phyloP scores from a whole-genome alignment of 2,888 invertebrate species.

The Lasioglossum zephyrum region DNA sequence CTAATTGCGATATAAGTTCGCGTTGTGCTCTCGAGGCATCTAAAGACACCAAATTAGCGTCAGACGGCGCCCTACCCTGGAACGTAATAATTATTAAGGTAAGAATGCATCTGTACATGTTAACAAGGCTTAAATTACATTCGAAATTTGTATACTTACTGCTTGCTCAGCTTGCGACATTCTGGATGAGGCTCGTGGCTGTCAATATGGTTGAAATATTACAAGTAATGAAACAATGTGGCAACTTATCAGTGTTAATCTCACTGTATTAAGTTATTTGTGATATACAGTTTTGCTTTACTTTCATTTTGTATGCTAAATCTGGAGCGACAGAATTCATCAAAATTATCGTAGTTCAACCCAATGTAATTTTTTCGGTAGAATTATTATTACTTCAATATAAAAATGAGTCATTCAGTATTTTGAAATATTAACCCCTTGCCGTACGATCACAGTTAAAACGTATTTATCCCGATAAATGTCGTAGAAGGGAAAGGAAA shows the following conservation, averaged over 20 bases:
- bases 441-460: too few relatives aligned
- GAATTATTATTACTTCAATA: neutral
- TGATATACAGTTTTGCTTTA: neutral
- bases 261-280: conserved; percentile 30
- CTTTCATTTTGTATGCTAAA: conserved; percentile 3
- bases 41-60: conserved; percentile 89
- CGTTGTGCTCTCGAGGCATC: conserved; percentile 96
- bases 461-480: too few relatives aligned
- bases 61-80: conserved; percentile 89
- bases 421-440: neutral
- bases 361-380: neutral
- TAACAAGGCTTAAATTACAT: neutral
- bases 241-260: conserved; percentile 47
- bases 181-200: conserved; percentile 82
- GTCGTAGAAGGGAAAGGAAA: too few relatives aligned
- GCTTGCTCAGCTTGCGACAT: conserved; percentile 82
- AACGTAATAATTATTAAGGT: conserved; percentile 39
- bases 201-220: conserved; percentile 64
- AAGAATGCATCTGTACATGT: neutral
- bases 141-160: conserved; percentile 74
- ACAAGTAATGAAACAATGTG: conserved; percentile 53
- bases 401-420: neutral
- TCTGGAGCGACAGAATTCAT: neutral
- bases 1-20: conserved; percentile 96
- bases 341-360: neutral